Conservation (phyloP, 2,113 vertebrate genomes). For the Diphyllodes magnificus region DNA sequence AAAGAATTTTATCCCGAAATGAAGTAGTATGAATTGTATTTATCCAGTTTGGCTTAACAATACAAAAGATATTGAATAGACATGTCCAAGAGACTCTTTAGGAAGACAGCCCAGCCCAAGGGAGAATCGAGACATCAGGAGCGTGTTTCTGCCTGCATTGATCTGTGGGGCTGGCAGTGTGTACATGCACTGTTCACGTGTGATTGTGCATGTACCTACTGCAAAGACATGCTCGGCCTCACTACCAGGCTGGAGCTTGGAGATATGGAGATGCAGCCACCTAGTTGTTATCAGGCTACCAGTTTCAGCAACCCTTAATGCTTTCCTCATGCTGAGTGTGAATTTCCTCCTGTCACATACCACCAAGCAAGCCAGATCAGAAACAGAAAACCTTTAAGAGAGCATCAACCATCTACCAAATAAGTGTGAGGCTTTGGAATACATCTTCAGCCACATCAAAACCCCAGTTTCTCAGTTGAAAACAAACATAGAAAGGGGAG, state of each 20-base stretch:
- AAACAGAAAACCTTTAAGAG: background rate
- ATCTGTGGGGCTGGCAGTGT: rapidly evolving
- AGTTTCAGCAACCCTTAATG: background rate
- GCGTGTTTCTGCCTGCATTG: background rate
- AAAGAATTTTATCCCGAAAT: background rate
- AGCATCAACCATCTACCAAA: background rate
- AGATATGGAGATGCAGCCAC: background rate
- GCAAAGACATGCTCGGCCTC: background rate
- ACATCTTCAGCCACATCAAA: constrained; percentile 8
- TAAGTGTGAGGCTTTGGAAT: background rate
- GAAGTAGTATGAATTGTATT: background rate
- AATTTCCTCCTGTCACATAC: background rate
- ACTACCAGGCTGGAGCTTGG: background rate
- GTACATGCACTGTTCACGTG: rapidly evolving
- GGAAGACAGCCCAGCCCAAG: background rate
- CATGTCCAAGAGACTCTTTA: background rate
- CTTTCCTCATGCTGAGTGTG: background rate
- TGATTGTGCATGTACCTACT: background rate
- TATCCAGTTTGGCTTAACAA: background rate
- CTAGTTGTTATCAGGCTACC: background rate
- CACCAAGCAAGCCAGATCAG: constrained; percentile 34
- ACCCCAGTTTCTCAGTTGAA: background rate
- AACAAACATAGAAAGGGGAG: background rate
- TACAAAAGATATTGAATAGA: background rate
- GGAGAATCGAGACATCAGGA: rapidly evolving